Conservation (phyloP, 2,797 vertebrate species). For the Peromyscus melanophrys region DNA sequence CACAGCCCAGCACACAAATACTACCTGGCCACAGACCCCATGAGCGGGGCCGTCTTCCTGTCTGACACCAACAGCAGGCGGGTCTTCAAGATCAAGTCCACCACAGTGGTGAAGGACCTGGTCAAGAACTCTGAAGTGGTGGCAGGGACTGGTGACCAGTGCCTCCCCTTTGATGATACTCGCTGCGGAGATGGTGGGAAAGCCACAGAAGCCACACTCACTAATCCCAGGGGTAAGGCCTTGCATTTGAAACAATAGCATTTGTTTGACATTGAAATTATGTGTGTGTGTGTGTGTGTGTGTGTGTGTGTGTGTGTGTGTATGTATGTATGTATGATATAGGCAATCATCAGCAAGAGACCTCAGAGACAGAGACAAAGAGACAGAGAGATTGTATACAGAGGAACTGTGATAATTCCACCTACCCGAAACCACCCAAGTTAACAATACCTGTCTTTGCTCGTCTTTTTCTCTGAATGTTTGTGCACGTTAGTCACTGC, state of each 20-base stretch:
- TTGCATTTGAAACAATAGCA: neutral
- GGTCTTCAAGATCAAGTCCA: conserved; percentile 97
- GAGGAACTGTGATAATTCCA: neutral
- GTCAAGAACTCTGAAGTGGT: conserved; percentile 97
- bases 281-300: neutral
- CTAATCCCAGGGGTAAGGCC: conserved; percentile 96
- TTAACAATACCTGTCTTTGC: conserved; percentile 9
- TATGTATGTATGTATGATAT: no score
- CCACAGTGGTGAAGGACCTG: conserved; percentile 94
- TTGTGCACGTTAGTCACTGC: neutral
- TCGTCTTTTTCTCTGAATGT: neutral
- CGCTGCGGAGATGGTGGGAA: conserved; percentile 98
- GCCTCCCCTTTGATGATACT: conserved; percentile 97
- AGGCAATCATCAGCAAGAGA: neutral
- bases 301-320: neutral
- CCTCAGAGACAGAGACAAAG: neutral
- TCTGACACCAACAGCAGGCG: conserved; percentile 98
- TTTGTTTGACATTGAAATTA: neutral
- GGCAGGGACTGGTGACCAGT: conserved; percentile 98
- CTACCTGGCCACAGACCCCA: conserved; percentile 97
- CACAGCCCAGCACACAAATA: conserved; percentile 99
- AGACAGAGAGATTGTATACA: neutral
- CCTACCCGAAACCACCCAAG: neutral
- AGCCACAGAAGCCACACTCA: conserved; percentile 97
- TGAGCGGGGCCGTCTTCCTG: conserved; percentile 95